Base-by-base conservation (phyloP, 2,888 invertebrate species). In the Trichopoda pennipes region DNA sequence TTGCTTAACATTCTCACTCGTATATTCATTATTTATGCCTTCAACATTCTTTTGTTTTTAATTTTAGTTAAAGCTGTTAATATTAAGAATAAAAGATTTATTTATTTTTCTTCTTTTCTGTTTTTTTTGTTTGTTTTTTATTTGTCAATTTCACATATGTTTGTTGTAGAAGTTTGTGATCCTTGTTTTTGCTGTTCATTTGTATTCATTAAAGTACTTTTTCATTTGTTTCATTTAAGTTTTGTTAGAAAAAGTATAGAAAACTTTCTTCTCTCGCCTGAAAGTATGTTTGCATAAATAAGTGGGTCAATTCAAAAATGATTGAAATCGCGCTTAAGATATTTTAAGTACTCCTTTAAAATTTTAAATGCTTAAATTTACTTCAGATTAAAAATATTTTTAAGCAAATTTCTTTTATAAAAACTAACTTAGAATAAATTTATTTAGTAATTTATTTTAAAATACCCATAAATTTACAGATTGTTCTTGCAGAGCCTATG, bases 141-240 rank as follows among this genome's bases (percentile, higher is more conserved):
- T 35, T 35, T 35, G 3, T 12, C 53, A 69, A 32, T 75, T 79
- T 60, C 79, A 56, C 70, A 75, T 79, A 75, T 75, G 81, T 61
- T 70, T 70, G 38, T 64, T 64, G 53, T 23, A 28, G 21, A 63
- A 35, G 60, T 47, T 73, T 79, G 42, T 77, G 42, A 76, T 80
- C 42, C 47, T 60, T 69, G 38, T 38, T 38, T 10, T 64, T 68
- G 53, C 70, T 82, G 68, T 82, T 82, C 82, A 82, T 82, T 82
- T 82, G 75, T 82, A 82, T 82, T 82, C 82, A 82, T 82, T 82
- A 82, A 79, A 82, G 66, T 68, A 76, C 78, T 82, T 82, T 75
- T 75, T 76, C 82, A 82, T 82, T 82, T 82, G 79, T 82, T 82
- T 82, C 75, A 79, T 75, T 79, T 75, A 78, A 79, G 79, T 79